Conservation (phyloP, 2,888 invertebrate species). For the Aplocera efformata region DNA sequence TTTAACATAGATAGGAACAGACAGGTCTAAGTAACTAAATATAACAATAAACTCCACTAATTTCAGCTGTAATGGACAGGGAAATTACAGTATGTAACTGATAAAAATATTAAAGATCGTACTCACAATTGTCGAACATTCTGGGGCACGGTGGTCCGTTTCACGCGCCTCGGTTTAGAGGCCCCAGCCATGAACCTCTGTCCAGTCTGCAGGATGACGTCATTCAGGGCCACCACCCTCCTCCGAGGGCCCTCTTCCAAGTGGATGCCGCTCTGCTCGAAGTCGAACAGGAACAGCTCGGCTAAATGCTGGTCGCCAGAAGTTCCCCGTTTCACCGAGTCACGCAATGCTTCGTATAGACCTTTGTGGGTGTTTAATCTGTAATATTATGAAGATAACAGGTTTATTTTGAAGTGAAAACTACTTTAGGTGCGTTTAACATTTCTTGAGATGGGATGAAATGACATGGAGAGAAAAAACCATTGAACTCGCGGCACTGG, state of each 20-base stretch:
- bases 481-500: too few relatives aligned
- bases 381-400: conserved; percentile 26
- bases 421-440: too few relatives aligned
- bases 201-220: conserved; percentile 90
- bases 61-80: neutral
- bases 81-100: too few relatives aligned
- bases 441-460: too few relatives aligned
- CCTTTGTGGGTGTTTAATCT: conserved; percentile 95
- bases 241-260: conserved; percentile 86
- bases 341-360: conserved; percentile 88
- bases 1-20: too few relatives aligned
- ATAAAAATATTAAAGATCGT: neutral
- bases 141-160: conserved; percentile 84
- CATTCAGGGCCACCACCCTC: conserved; percentile 91
- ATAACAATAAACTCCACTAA: too few relatives aligned
- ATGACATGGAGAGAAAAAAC: too few relatives aligned
- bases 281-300: conserved; percentile 95
- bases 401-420: too few relatives aligned
- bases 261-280: conserved; percentile 98
- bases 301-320: conserved; percentile 92
- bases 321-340: conserved; percentile 87
- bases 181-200: conserved; percentile 91
- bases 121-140: conserved; percentile 87
- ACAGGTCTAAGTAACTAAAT: too few relatives aligned
- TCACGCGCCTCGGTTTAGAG: conserved; percentile 84